Conservation (phyloP, 2,888 invertebrate genomes). For the Tanypteryx hageni region DNA sequence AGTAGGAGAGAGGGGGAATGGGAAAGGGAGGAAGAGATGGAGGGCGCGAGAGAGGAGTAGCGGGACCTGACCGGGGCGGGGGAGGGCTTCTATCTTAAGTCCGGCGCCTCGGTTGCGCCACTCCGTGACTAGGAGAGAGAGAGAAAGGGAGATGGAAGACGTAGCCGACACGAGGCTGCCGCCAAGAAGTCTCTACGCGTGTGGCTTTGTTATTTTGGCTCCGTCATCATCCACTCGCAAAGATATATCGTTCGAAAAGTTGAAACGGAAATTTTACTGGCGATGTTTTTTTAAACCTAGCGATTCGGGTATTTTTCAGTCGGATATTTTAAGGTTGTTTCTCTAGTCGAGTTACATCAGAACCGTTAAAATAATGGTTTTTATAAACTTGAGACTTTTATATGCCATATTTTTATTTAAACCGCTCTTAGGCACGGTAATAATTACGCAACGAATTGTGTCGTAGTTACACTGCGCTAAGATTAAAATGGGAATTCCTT, state of each 20-base stretch:
- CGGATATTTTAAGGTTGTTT: too few relatives aligned
- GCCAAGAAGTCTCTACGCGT: background rate
- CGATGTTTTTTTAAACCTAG: too few relatives aligned
- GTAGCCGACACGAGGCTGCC: background rate
- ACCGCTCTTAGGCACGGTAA: too few relatives aligned
- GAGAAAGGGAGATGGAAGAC: background rate
- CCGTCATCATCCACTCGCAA: background rate
- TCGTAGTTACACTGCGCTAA: too few relatives aligned
- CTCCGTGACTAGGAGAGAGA: background rate
- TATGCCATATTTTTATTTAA: too few relatives aligned
- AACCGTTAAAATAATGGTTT: too few relatives aligned
- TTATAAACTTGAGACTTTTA: too few relatives aligned
- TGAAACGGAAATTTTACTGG: background rate
- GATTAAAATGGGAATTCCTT: too few relatives aligned
- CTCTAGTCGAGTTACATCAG: too few relatives aligned
- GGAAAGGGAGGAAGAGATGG: background rate
- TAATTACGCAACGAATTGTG: too few relatives aligned
- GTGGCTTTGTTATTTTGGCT: background rate
- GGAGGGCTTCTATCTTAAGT: background rate
- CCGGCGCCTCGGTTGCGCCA: slow-evolving; percentile 42
- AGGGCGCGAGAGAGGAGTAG: background rate
- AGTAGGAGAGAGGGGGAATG: background rate
- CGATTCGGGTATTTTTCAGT: too few relatives aligned
- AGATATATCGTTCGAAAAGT: background rate
- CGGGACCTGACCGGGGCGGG: background rate